phyloP scores from a whole-genome alignment of 2,888 invertebrate genomes.

The Microchrysa polita region DNA sequence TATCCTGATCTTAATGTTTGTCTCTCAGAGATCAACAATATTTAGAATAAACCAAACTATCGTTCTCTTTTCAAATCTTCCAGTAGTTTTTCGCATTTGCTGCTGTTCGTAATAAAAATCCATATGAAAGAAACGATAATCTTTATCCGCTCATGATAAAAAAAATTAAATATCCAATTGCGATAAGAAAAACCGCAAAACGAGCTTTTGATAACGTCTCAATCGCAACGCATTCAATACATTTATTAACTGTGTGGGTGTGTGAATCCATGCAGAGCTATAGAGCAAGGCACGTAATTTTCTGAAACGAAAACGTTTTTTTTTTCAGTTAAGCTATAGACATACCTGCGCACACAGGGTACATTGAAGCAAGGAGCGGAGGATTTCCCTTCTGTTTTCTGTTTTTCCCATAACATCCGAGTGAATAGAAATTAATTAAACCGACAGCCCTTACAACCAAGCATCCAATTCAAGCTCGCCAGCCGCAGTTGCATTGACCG shows the following conservation, averaged over 20 bases:
- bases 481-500: constrained; percentile 24
- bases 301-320: neutral
- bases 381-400: neutral
- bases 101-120: neutral
- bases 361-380: neutral
- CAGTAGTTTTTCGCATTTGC: constrained; percentile 2
- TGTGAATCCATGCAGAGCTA: too few relatives aligned
- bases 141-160: neutral
- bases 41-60: constrained; percentile 9
- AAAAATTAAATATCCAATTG: neutral
- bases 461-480: neutral
- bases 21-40: constrained; percentile 24
- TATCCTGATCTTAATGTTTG: constrained; percentile 25
- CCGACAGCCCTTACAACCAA: neutral
- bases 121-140: neutral
- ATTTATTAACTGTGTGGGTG: neutral
- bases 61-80: constrained; percentile 24
- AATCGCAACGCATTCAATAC: neutral
- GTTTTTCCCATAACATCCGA: constrained; percentile 10
- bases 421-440: constrained; percentile 8
- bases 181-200: neutral
- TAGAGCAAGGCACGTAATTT: neutral
- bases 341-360: too few relatives aligned
- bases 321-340: neutral
- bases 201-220: neutral